Percentiles rank a stretch among this genome's conserved stretches.
Conservation (phyloP, 2,888 invertebrate species). For the Apamea sordens region DNA sequence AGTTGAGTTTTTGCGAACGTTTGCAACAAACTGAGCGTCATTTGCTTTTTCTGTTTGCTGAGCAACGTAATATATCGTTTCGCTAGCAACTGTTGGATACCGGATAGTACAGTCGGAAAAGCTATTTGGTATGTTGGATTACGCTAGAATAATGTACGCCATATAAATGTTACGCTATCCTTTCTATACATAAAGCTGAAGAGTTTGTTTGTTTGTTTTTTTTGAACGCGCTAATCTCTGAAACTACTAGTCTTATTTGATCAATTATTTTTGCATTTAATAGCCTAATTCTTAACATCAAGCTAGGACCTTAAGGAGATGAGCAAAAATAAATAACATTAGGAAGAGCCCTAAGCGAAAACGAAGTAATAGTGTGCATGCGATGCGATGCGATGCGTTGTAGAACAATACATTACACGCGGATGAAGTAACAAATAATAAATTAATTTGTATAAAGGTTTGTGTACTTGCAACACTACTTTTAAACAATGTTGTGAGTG, state of each 20-base stretch:
- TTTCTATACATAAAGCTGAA: not conserved
- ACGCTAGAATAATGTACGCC: not conserved
- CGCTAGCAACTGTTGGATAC: slow-evolving; percentile 19
- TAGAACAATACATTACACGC: too few relatives aligned
- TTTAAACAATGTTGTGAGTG: not conserved
- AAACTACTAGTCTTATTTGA: not conserved
- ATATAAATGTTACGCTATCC: not conserved
- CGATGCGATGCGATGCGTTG: too few relatives aligned
- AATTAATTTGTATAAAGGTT: not conserved
- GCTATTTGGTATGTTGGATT: slow-evolving; percentile 7
- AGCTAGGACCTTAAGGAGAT: too few relatives aligned
- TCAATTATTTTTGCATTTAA: not conserved
- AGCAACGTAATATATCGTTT: slow-evolving; percentile 57
- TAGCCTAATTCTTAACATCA: not conserved
- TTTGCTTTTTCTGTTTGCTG: slow-evolving; percentile 59
- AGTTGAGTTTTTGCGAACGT: slow-evolving; percentile 62
- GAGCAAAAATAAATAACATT: too few relatives aligned
- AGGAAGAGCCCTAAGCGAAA: too few relatives aligned
- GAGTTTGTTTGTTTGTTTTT: not conserved
- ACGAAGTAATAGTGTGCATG: too few relatives aligned
- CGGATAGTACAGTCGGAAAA: slow-evolving; percentile 15
- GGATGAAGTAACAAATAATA: not conserved
- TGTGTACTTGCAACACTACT: not conserved
- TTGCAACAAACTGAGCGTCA: slow-evolving; percentile 52
- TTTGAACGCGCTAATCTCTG: not conserved